Percentiles rank a stretch among this genome's conserved stretches.
Evolutionary conservation across 2,797 vertebrate genomes (phyloP).

Genomic region (Linurgus olivaceus): DNA sequence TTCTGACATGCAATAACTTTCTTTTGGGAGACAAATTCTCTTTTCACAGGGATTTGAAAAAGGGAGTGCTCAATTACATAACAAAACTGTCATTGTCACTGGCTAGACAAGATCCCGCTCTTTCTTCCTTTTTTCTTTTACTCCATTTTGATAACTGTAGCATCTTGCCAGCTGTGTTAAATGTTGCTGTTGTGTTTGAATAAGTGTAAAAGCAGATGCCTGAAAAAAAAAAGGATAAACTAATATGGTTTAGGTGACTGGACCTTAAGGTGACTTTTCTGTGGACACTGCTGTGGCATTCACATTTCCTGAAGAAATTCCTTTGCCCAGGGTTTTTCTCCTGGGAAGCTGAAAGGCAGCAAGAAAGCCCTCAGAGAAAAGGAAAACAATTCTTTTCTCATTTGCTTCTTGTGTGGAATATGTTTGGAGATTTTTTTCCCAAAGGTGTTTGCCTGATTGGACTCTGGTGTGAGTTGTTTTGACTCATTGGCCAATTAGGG

Average conservation of each 20-base stretch:
- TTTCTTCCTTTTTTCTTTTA: neutral
- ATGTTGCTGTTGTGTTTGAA: neutral
- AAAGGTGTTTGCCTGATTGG: too few species aligned
- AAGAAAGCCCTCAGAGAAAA: too few species aligned
- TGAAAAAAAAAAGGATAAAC: rapidly evolving
- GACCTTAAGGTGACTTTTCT: neutral
- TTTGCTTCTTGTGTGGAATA: too few species aligned
- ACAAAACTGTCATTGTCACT: neutral
- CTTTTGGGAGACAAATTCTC: neutral
- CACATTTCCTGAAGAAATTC: too few species aligned
- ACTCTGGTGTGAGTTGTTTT: too few species aligned
- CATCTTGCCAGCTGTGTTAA: neutral
- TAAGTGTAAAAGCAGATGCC: neutral
- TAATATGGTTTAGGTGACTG: neutral
- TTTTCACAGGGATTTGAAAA: neutral
- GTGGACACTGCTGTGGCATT: neutral
- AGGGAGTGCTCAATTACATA: neutral
- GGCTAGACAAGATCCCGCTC: neutral
- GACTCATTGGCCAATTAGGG: too few species aligned
- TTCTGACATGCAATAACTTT: neutral
- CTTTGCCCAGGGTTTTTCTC: too few species aligned
- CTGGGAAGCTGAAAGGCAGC: too few species aligned
- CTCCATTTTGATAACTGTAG: neutral
- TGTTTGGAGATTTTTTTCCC: too few species aligned
- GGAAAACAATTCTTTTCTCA: too few species aligned